Base-by-base conservation (phyloP, 2,888 invertebrate genomes). In the Teleogryllus oceanicus region DNA sequence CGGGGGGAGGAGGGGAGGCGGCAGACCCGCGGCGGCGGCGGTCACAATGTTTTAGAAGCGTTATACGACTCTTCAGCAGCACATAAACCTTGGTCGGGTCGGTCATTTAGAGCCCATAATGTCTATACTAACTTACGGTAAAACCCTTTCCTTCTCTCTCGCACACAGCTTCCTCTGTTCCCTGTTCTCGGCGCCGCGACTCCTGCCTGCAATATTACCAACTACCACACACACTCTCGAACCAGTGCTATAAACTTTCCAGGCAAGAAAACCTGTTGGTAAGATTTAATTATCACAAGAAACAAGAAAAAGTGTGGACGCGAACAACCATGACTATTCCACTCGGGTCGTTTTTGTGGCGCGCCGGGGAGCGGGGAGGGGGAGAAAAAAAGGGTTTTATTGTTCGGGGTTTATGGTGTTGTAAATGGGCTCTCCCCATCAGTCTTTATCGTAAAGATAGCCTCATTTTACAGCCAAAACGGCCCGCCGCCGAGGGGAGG, bases 351-450 rank as follows among this genome's bases (percentile, higher is more conserved):
- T 13, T 62, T 62, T 62, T 62, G 62, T 62, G 3, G 62, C 16
- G 13, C 62, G 62, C n/a, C n/a, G 62, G n/a, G n/a, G 62, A 62
- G 62, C 4, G 4, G 62, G 13, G 13, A 62, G 16, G 62, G 16
- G 16, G 21, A 62, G 13, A 51, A 51, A 18, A 37, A 24, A 78
- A 18, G 62, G 21, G 21, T 50, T 74, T 74, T 16, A 74, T 12
- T 24, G 50, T 37, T 13, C 51, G 79, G 76, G 24, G 51, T 80
- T 80, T 75, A 78, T 80, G 78, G 80, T 16, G 37, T 51, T 24
- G 50, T 76, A 78, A 80, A 78, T 78, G 80, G 78, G 78, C 76
- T n/a, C 76, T n/a, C 77, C 24, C 76, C 79, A 77, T 51, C 76
- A 79, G 62, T 62, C 62, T 62, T 62, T 62, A 62, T 62, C 62